phyloP scores from a whole-genome alignment of 2,888 invertebrate genomes.

The Tanypteryx hageni region DNA sequence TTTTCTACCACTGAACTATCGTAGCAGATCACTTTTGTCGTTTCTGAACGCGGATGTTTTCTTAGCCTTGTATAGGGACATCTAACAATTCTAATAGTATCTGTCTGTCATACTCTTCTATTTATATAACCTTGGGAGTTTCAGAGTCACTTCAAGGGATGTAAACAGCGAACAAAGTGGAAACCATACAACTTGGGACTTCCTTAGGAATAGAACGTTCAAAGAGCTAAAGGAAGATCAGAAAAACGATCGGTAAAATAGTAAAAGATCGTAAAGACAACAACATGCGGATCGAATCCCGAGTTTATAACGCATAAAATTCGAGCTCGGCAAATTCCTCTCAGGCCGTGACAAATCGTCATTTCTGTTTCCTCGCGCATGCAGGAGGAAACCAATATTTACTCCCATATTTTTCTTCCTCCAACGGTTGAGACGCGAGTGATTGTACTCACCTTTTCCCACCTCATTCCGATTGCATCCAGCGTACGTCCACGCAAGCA shows the following conservation, averaged over 20 bases:
- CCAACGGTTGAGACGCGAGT: not conserved
- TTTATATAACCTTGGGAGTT: no score
- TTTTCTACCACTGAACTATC: no score
- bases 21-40: no score
- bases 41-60: no score
- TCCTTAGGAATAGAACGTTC: no score
- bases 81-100: no score
- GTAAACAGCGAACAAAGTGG: no score
- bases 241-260: not conserved
- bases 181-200: no score
- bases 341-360: not conserved
- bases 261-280: not conserved
- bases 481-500: not conserved
- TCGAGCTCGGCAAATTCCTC: not conserved
- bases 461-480: not conserved
- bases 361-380: not conserved
- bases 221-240: not conserved
- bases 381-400: conserved; percentile 12
- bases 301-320: not conserved
- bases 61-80: no score
- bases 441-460: not conserved
- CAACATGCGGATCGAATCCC: not conserved
- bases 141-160: no score
- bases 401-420: not conserved
- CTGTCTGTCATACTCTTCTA: no score